A percentile compares a stretch with the other conserved stretches of the same genome.
These are phyloP conservation scores for Anthopleura xanthogrammica DNA, from an alignment of 92 coral and sea anemone species.

Conservation along the genomic window DNA sequence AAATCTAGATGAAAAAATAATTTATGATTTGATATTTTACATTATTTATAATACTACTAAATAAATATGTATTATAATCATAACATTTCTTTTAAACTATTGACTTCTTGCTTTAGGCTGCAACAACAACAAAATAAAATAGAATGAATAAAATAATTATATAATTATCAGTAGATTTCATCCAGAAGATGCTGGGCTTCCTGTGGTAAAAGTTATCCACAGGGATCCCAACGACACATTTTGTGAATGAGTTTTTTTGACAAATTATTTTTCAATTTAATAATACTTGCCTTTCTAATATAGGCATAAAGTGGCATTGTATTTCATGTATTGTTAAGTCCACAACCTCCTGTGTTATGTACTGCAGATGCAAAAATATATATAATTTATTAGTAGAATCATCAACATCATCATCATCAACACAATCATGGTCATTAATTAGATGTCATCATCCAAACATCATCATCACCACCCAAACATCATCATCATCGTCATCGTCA, in stretches of 20 bases:
- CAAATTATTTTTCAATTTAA: not conserved
- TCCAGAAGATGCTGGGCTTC: not conserved
- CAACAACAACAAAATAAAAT: not conserved
- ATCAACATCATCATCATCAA: no score
- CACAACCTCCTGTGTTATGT: slow-evolving; percentile 55
- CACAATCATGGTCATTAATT: no score
- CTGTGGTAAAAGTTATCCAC: not conserved
- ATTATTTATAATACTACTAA: not conserved
- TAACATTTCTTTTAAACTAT: slow-evolving; percentile 11
- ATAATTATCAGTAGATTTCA: not conserved
- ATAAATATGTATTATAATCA: not conserved
- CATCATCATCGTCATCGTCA: no score
- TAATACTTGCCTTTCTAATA: slow-evolving; percentile 42
- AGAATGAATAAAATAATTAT: no score
- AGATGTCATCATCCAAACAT: no score
- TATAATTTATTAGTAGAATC: no score
- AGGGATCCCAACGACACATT: not conserved
- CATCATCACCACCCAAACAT: no score
- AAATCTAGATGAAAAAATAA: no score
- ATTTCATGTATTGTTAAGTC: slow-evolving; percentile 60
- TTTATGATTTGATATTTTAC: not conserved
- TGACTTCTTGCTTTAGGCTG: slow-evolving; percentile 15
- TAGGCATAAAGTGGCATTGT: slow-evolving; percentile 47
- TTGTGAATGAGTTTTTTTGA: not conserved
- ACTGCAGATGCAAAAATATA: slow-evolving; percentile 22